phyloP scores from a whole-genome alignment of 2,113 vertebrate genomes.

The Grantiella picta region DNA sequence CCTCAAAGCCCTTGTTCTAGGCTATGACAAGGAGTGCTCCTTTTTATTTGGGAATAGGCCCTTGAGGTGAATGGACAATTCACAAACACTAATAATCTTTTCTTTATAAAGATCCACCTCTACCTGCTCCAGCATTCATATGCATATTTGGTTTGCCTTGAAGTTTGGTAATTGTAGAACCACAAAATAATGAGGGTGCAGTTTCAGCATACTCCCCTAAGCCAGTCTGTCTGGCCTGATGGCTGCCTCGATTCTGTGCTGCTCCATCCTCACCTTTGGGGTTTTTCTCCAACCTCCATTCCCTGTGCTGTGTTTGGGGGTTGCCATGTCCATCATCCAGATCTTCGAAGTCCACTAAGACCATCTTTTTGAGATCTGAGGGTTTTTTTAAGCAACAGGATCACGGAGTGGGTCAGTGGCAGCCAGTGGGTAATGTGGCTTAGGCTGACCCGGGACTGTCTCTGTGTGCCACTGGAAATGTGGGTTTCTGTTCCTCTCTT shows the following conservation, averaged over 20 bases:
- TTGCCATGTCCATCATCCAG: background rate
- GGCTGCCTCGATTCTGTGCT: background rate
- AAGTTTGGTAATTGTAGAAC: slow-evolving; percentile 30
- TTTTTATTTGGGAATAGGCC: background rate
- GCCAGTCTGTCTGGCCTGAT: background rate
- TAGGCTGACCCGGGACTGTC: background rate
- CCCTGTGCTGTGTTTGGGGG: background rate
- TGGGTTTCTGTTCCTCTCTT: background rate
- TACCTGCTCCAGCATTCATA: background rate
- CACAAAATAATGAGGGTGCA: background rate
- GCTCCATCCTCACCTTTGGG: background rate
- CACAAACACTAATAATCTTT: background rate
- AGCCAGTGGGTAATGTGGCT: background rate
- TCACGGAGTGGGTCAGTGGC: background rate
- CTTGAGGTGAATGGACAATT: background rate
- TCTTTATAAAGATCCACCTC: slow-evolving; percentile 1
- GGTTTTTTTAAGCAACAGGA: background rate
- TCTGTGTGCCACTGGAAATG: background rate
- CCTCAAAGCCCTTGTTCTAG: background rate
- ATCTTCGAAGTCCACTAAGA: background rate
- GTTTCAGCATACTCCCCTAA: background rate
- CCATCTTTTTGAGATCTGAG: background rate
- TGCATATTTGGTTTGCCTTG: slow-evolving; percentile 14
- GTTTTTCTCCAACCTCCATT: background rate
- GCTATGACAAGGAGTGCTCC: background rate